Evolutionary conservation across 2,797 vertebrate genomes (phyloP), one percentile per base, ranked within the genome.

Genomic region (Simalia tracyae): DNA sequence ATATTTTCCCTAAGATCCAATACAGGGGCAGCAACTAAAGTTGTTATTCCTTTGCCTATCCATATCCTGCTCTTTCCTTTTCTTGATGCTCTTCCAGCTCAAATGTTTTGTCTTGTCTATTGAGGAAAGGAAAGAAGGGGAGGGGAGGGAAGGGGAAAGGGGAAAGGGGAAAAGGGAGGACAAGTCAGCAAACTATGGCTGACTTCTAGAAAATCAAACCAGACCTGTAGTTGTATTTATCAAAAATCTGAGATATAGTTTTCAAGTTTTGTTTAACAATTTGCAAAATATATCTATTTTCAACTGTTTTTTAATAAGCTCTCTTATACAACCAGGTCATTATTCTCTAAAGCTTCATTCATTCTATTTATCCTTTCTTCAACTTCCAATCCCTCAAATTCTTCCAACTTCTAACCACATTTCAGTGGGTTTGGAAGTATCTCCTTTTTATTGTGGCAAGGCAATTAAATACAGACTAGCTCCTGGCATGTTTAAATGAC

Each of bases 391-490:
- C 63, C 63, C 57, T 91, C 36, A 63, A 50, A 54, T 88, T 88
- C 68, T n/a, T 87, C 36, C 36, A 56, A 31, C 76, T 63, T 81
- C 28, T 88, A 81, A 81, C 36, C 57, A 81, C n/a, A 61, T 88
- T 81, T 91, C 46, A 84, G 46, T 56, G 46, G 76, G 17, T 66
- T 89, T 46, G 22, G 46, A 76, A 11, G 42, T 54, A 61, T 90
- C 36, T 90, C 19, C 64, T 66, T 89, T 91, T 31, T 86, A 72
- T 42, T 60, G 64, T 60, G 85, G 54, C 54, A 91, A 46, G 31
- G 31, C 64, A 72, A 87, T 72, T 76, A 72, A 59, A 46, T 61
- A 19, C 56, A 91, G 66, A 87, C 36, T 76, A 60, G 2, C 14
- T 50, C 9, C 26, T 84, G 60, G 57, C 59, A 36, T 63, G 26